Conservation (phyloP, 2,888 invertebrate species). For the Lutraria lutraria region DNA sequence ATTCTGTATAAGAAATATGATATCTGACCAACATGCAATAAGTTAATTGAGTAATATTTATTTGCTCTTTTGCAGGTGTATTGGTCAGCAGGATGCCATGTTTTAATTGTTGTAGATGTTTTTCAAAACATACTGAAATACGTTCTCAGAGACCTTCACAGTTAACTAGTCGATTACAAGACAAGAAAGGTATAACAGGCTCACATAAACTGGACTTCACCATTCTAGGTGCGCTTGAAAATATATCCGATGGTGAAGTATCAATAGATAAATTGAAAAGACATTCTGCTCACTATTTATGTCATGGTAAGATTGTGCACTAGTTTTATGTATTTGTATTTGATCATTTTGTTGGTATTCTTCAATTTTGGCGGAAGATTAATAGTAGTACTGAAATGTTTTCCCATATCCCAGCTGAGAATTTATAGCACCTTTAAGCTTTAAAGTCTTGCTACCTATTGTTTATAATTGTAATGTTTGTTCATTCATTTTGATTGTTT, state of each 20-base stretch:
- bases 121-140: neutral
- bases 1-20: too few species aligned
- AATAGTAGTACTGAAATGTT: neutral
- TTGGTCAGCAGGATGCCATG: conserved; percentile 19
- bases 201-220: conserved; percentile 27
- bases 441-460: neutral
- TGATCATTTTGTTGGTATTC: neutral
- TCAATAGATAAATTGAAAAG: neutral
- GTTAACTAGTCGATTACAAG: conserved; percentile 30
- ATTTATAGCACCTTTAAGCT: neutral
- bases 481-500: too few species aligned
- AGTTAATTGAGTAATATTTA: too few species aligned
- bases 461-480: too few species aligned
- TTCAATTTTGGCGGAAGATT: neutral
- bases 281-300: conserved; percentile 23
- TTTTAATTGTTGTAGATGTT: conserved; percentile 16
- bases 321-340: neutral
- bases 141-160: conserved; percentile 10
- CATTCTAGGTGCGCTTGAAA: conserved; percentile 35
- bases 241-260: conserved; percentile 38
- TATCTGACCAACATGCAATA: too few species aligned
- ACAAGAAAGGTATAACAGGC: conserved; percentile 15
- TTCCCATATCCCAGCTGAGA: neutral
- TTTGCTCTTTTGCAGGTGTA: neutral
- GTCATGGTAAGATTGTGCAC: conserved; percentile 28